Base-by-base conservation (phyloP, 2,888 invertebrate species). In the Catocala fraxini region DNA sequence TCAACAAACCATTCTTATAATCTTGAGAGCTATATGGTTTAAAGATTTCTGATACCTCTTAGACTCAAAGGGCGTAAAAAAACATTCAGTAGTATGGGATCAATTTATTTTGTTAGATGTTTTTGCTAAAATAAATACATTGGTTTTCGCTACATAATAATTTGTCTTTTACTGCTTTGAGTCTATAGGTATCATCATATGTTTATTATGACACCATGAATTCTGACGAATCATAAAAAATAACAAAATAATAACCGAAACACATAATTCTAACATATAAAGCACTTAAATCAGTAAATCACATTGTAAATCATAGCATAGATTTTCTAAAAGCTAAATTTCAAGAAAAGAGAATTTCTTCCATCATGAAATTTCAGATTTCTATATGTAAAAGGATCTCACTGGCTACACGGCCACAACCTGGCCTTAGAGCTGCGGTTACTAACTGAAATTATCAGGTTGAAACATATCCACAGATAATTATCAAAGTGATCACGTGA, bases 221-320 rank as follows among this genome's bases (percentile, higher is more conserved):
- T 9, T 25, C 47, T 13, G 6, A 25, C 5, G 15, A 12, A 5
- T n/a, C 48, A 48, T 9, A 34, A n/a, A 33, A 51, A 46, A 6
- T 35, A 13, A 43, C 13, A 47, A 35, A 39, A 42, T 5, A 34
- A 46, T 33, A 47, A 51, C 9, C 11, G 34, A 34, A 11, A 5
- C 12, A 51, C 6, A 12, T 10, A 12, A 59, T 56, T 12, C 57
- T 46, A 64, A 63, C 60, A 49, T 49, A 25, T 53, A n/a, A 59
- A 61, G 15, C 51, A 15, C 33, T 55, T 43, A 33, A 52, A 59
- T 46, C 51, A 47, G 45, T 9, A 48, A 43, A 35, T 9, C 6
- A 42, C 6, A 9, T 15, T n/a, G 15, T n/a, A 52, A 15, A 42
- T 6, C 10, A 39, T 56, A 43, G 35, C 46, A 46, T 3, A 41